Percentiles rank a stretch among this genome's conserved stretches.
phyloP scores from a whole-genome alignment of 2,797 vertebrate genomes.

The Schizopygopsis malacanthus region DNA sequence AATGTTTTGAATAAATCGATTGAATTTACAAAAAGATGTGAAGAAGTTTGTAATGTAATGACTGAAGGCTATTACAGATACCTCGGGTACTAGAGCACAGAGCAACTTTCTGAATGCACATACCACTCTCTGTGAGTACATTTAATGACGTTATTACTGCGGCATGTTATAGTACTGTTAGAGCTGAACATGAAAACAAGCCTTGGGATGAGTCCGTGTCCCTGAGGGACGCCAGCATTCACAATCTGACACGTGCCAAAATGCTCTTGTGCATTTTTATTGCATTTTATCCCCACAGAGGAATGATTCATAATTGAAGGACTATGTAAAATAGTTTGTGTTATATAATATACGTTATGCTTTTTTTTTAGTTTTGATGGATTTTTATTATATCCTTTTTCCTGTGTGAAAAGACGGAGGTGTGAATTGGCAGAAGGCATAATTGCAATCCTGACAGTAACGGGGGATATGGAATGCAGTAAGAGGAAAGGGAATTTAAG shows the following conservation, averaged over 20 bases:
- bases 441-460: neutral
- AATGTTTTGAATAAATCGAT: neutral
- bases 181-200: neutral
- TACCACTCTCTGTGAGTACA: neutral
- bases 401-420: neutral
- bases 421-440: constrained; percentile 7
- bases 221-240: constrained; percentile 5
- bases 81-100: neutral
- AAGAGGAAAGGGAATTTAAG: neutral
- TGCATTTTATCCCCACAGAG: neutral
- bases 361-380: neutral
- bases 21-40: neutral
- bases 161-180: neutral
- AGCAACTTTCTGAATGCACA: constrained; percentile 1
- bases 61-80: neutral
- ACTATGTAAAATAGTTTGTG: neutral
- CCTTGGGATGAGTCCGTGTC: neutral
- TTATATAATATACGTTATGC: constrained; percentile 6
- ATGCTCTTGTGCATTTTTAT: constrained; percentile 2
- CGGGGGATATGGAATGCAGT: neutral
- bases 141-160: constrained; percentile 12
- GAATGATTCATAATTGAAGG: constrained; percentile 16
- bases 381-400: neutral
- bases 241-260: constrained; percentile 21
- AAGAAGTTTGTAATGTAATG: neutral